These are phyloP conservation scores for Alaudala cheleensis DNA, from an alignment of 2,113 vertebrate genomes.

Conservation along the genomic window DNA sequence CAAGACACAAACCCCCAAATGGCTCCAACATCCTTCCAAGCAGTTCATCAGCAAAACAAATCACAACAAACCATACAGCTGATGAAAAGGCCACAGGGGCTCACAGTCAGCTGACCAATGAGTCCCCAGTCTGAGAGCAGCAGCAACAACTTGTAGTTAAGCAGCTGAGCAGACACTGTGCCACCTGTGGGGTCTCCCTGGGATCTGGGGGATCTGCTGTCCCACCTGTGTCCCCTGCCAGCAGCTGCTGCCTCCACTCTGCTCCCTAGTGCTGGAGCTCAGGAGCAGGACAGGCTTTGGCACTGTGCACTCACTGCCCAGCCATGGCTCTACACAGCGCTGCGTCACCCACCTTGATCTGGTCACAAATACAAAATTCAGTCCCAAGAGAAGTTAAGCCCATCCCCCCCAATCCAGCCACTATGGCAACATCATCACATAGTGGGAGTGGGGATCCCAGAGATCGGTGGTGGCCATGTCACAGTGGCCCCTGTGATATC, in stretches of 20 bases:
- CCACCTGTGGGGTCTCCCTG: background rate
- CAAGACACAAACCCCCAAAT: background rate
- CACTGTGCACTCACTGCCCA: background rate
- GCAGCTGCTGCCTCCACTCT: background rate
- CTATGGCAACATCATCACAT: background rate
- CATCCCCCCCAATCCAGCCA: too few species aligned
- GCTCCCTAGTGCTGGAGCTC: background rate
- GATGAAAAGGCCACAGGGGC: background rate
- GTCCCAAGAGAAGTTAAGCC: background rate
- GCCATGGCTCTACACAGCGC: accelerated
- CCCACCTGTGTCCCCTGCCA: too few species aligned
- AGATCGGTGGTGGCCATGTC: background rate
- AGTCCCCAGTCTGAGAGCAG: accelerated
- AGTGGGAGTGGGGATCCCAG: too few species aligned
- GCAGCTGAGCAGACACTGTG: background rate
- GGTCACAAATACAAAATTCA: background rate
- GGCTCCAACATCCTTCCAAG: accelerated
- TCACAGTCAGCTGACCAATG: background rate
- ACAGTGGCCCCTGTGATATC: background rate
- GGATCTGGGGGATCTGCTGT: background rate
- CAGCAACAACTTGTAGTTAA: too few species aligned
- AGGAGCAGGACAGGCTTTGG: background rate
- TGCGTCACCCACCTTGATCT: accelerated
- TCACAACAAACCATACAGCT: background rate
- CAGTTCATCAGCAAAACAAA: background rate